phyloP scores from a whole-genome alignment of 2,113 vertebrate species.

The Chrysemys picta region DNA sequence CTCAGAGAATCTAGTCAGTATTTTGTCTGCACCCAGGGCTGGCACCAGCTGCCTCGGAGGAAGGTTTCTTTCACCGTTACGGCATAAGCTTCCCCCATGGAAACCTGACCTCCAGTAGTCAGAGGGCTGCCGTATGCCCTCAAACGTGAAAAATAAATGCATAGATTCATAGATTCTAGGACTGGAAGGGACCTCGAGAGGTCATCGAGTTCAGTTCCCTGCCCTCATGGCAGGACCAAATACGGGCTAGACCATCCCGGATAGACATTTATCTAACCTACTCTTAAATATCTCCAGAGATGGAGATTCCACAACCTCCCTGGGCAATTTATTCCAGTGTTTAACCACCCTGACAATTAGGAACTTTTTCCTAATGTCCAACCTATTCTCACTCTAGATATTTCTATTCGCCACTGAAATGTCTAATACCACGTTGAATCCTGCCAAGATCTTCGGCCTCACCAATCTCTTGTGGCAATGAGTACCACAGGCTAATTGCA shows the following conservation, averaged over 20 bases:
- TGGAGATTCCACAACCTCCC: too few species aligned
- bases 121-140: rapidly evolving
- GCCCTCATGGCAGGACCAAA: too few species aligned
- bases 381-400: background rate
- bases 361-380: too few species aligned
- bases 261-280: too few species aligned
- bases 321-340: too few species aligned
- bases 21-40: background rate
- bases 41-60: background rate
- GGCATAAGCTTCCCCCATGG: background rate
- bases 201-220: too few species aligned
- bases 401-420: background rate
- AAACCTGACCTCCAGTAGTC: background rate
- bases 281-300: too few species aligned
- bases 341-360: too few species aligned
- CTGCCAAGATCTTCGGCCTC: rapidly evolving
- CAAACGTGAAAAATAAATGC: background rate
- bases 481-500: rapidly evolving
- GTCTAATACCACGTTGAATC: rapidly evolving
- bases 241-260: too few species aligned
- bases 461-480: rapidly evolving
- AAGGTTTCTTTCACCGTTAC: background rate
- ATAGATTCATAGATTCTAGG: too few species aligned
- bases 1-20: background rate
- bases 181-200: too few species aligned